These are phyloP conservation scores for Drosophila neonasuta DNA, from an alignment of 2,888 invertebrate genomes.

Conservation along the genomic window DNA sequence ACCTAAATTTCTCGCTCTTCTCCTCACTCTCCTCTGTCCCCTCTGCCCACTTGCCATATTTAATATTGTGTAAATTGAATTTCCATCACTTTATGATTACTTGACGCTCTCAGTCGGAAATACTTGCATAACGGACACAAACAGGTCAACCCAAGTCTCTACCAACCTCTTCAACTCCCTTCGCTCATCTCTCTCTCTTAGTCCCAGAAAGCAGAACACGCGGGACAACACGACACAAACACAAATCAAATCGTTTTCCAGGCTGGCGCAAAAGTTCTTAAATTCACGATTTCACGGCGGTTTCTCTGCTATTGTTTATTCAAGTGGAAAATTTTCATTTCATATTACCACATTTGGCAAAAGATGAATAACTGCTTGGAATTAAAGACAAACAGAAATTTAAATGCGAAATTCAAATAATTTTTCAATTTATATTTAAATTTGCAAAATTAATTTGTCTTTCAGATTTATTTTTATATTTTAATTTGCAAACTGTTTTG, in stretches of 20 bases:
- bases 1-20: neutral
- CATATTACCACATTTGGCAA: neutral
- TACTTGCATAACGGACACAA: constrained; percentile 39
- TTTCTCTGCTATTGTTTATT: constrained; percentile 11
- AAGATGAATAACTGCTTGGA: neutral
- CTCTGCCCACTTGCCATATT: constrained; percentile 62
- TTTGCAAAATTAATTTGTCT: too few species aligned
- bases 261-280: neutral
- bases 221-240: constrained; percentile 20
- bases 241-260: constrained; percentile 33
- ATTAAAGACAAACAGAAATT: neutral
- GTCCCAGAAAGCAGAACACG: neutral
- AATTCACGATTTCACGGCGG: neutral
- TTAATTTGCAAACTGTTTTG: too few species aligned
- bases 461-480: too few species aligned
- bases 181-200: neutral
- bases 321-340: constrained; percentile 40
- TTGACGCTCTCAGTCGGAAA: constrained; percentile 68
- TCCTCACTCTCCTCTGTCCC: neutral
- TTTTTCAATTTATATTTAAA: too few species aligned
- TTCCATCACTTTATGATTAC: constrained; percentile 79
- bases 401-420: neutral
- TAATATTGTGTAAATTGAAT: constrained; percentile 79
- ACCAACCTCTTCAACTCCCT: neutral
- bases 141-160: constrained; percentile 1